Conservation (phyloP, 1,140 invertebrate genomes). For the Episyrphus balteatus region DNA sequence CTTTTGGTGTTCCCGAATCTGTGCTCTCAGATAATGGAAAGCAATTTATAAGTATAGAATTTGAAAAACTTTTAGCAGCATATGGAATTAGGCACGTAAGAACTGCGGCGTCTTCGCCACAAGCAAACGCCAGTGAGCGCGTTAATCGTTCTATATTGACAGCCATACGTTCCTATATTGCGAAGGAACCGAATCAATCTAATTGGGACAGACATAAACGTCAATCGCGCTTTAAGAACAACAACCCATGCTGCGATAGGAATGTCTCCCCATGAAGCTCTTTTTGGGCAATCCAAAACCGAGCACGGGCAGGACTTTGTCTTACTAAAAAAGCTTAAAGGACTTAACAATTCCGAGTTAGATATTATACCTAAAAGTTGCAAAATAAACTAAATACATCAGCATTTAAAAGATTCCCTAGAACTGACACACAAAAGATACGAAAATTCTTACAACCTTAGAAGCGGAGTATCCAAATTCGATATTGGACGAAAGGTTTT, state of each 20-base stretch:
- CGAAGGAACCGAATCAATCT: background rate
- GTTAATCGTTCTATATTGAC: conserved; percentile 3
- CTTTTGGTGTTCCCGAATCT: too few species aligned
- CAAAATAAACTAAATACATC: too few species aligned
- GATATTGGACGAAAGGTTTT: too few species aligned
- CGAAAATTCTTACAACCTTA: too few species aligned
- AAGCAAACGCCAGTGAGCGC: conserved; percentile 1
- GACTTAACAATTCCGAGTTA: too few species aligned
- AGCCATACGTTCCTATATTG: conserved; percentile 2
- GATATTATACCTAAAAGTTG: too few species aligned
- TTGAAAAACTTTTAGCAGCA: background rate
- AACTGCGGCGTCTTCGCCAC: conserved; percentile 1
- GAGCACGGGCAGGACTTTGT: background rate
- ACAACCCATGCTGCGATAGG: background rate
- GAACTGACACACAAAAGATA: too few species aligned
- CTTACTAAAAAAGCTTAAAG: background rate
- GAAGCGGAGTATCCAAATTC: too few species aligned
- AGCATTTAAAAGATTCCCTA: too few species aligned
- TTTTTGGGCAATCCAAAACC: background rate
- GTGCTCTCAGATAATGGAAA: conserved; percentile 3
- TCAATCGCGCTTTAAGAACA: background rate
- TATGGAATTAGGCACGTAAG: conserved; percentile 3
- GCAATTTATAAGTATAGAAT: conserved; percentile 1
- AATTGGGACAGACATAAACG: too few species aligned
- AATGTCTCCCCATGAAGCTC: background rate